Evolutionary conservation across 2,888 invertebrate genomes (phyloP).

Genomic region (Megalurothrips usitatus): DNA sequence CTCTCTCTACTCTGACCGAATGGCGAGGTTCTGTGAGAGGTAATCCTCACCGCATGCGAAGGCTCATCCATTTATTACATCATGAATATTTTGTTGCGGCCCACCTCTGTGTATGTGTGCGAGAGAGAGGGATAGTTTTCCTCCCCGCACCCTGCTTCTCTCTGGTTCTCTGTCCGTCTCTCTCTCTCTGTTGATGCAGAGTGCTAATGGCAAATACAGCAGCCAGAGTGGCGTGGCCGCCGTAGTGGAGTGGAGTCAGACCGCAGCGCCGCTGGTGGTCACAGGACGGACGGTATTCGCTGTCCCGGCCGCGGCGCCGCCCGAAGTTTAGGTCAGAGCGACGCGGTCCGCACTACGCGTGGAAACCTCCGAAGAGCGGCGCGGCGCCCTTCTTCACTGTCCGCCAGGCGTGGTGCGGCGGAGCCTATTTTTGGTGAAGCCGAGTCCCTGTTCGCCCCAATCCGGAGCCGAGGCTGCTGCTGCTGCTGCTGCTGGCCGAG

Average conservation of each 20-base stretch:
- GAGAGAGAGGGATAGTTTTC: no score
- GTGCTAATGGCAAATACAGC: neutral
- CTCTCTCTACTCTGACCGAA: neutral
- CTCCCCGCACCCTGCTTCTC: neutral
- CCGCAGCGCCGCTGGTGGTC: no score
- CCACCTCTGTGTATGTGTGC: neutral
- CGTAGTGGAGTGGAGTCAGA: no score
- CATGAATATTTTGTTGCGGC: slow-evolving; percentile 15
- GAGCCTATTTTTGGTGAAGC: neutral
- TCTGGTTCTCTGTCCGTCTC: neutral
- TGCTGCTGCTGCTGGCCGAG: no score
- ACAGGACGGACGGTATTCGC: no score
- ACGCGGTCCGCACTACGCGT: no score
- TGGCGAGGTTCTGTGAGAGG: neutral
- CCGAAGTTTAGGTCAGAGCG: no score
- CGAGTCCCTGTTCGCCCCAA: neutral
- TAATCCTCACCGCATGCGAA: slow-evolving; percentile 20
- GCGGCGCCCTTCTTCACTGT: no score
- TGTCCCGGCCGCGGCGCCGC: no score
- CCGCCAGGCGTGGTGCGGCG: neutral
- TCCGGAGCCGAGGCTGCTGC: neutral
- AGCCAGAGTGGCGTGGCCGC: neutral
- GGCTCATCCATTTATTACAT: slow-evolving; percentile 23
- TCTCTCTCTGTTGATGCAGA: neutral
- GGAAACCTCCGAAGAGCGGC: no score